phyloP scores from a whole-genome alignment of 2,797 vertebrate genomes.

The Corythornis leucogaster region DNA sequence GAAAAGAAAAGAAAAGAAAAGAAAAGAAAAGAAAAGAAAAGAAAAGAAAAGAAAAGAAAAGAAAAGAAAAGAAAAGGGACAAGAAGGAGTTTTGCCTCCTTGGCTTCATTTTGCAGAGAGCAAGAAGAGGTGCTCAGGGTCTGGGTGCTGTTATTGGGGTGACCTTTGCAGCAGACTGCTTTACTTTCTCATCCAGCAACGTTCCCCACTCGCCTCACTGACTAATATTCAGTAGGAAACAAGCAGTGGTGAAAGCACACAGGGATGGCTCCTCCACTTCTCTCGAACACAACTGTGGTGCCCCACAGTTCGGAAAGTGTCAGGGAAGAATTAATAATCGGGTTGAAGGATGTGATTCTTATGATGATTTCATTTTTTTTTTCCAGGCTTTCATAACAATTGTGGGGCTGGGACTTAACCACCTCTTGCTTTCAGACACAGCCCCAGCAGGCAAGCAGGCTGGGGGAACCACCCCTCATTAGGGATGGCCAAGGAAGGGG shows the following conservation, averaged over 20 bases:
- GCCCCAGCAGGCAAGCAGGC: fast-evolving
- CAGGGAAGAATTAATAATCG: constrained; percentile 9
- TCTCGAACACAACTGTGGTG: not conserved
- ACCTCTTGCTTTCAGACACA: not conserved
- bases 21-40: not conserved
- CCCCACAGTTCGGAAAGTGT: not conserved
- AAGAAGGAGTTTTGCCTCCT: not conserved
- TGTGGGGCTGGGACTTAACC: not conserved
- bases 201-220: not conserved
- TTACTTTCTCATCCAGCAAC: not conserved
- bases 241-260: not conserved
- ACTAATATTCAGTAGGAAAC: constrained; percentile 24
- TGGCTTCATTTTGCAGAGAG: not conserved
- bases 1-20: not conserved
- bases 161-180: not conserved
- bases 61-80: not conserved
- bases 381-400: not conserved
- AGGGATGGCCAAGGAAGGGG: not conserved
- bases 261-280: not conserved
- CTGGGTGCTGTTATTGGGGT: not conserved
- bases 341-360: not conserved
- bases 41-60: not conserved
- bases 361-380: not conserved
- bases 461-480: not conserved
- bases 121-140: not conserved